Conservation (phyloP, 2,113 vertebrate genomes). For the Lophochroa leadbeateri region DNA sequence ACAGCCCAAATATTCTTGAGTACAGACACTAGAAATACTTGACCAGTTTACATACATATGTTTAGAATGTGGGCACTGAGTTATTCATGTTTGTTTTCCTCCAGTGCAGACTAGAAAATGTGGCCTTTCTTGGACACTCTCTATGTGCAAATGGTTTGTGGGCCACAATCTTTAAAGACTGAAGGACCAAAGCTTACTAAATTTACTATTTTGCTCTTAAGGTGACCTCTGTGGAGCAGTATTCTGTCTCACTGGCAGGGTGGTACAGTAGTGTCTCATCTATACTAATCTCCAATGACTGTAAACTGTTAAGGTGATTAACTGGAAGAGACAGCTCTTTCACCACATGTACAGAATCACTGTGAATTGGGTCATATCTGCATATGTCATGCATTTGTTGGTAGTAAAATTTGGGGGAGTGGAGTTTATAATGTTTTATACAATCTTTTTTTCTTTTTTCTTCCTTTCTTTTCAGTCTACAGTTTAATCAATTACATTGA, state of each 20-base stretch:
- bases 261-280: background rate
- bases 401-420: background rate
- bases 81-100: background rate
- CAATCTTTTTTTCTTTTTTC: background rate
- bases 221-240: background rate
- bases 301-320: slow-evolving; percentile 50
- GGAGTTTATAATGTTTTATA: background rate
- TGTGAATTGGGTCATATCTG: background rate
- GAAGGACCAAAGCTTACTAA: background rate
- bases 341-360: background rate
- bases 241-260: background rate
- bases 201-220: background rate
- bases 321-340: slow-evolving; percentile 37
- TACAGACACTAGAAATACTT: background rate
- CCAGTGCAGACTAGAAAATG: background rate
- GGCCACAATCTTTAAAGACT: background rate
- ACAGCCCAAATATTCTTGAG: background rate
- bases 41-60: background rate
- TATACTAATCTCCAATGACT: slow-evolving; percentile 21
- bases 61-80: background rate
- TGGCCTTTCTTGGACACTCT: background rate
- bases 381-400: background rate
- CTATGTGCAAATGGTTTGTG: background rate
- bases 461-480: background rate
- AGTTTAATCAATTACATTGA: background rate